These are phyloP conservation scores for Fratercula arctica DNA, from an alignment of 2,797 vertebrate genomes.

Conservation along the genomic window DNA sequence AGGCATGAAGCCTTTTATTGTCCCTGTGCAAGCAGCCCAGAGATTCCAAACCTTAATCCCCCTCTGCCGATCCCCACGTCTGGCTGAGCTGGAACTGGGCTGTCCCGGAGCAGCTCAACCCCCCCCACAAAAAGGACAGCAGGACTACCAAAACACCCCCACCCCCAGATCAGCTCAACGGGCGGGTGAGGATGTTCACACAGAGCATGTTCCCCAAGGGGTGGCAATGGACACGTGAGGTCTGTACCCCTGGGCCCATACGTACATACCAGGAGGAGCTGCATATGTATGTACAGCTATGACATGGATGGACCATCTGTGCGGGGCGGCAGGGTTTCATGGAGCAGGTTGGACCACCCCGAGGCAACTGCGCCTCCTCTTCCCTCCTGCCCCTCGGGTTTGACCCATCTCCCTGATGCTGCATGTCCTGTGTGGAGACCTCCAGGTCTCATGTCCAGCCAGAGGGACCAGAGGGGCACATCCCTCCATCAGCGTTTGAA, in stretches of 20 bases:
- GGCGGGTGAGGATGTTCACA: neutral
- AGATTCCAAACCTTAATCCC: neutral
- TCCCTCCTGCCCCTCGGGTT: neutral
- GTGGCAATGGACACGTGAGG: neutral
- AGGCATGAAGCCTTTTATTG: neutral
- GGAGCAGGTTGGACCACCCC: neutral
- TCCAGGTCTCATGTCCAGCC: neutral
- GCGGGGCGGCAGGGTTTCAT: accelerated
- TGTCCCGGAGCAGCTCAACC: neutral
- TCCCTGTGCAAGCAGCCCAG: neutral
- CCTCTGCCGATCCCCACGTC: neutral
- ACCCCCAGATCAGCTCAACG: neutral
- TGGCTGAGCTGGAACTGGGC: neutral
- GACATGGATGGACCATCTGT: neutral
- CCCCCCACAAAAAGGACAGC: neutral
- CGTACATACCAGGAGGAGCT: neutral
- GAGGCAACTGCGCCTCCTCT: neutral
- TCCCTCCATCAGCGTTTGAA: slow-evolving; percentile 2
- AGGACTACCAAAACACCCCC: neutral
- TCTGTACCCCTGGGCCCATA: neutral
- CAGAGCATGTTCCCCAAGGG: neutral
- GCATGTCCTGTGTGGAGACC: neutral
- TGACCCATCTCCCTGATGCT: neutral
- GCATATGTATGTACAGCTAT: neutral
- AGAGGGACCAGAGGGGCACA: neutral